Evolutionary conservation across 2,888 invertebrate genomes (phyloP), one percentile per base, ranked within the genome.

Genomic region (Andrena hattorfiana): DNA sequence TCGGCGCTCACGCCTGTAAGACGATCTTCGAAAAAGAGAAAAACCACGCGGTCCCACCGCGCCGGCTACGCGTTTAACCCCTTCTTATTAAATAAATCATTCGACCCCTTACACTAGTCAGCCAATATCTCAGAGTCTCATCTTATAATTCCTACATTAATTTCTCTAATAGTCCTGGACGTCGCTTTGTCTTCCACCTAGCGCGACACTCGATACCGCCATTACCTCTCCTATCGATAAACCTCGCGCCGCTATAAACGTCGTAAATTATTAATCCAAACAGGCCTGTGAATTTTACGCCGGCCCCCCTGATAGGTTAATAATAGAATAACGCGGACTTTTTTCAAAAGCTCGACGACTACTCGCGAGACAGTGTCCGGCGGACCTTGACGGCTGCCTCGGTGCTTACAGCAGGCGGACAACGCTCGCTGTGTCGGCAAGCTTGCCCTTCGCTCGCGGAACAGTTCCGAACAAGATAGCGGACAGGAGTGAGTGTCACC

Each of bases 21-120:
- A 71, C 81, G 88, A 87, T 88, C 82, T 76, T 64, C 51, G 70
- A 78, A 82, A 77, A 80, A 42, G 77, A 81, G 76, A 80, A 84
- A 85, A 78, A 63, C 62, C 62, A 48, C 59, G 42, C 3, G 6
- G 73, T 30, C 30, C 32, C 35, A 30, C 64, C 49, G 62, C 59
- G 80, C 49, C 42, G 67, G 64, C 54, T 13, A 35, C 63, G 78
- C 73, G 48, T 73, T 89, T 87, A 87, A 88, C 84, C 87, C 81
- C 84, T 70, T 79, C 89, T 89, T 87, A 85, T 89, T 87, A 88
- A 88, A 88, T 88, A 88, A 89, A 88, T 88, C 89, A 88, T 84
- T 69, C 72, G 75, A 64, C 72, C 87, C 85, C 60, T 77, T 81
- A 75, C 83, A 49, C 73, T 64, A 66, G 13, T 26, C 66, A 48